Evolutionary conservation across 1,140 invertebrate species (phyloP).

Genomic region (Plodia interpunctella): DNA sequence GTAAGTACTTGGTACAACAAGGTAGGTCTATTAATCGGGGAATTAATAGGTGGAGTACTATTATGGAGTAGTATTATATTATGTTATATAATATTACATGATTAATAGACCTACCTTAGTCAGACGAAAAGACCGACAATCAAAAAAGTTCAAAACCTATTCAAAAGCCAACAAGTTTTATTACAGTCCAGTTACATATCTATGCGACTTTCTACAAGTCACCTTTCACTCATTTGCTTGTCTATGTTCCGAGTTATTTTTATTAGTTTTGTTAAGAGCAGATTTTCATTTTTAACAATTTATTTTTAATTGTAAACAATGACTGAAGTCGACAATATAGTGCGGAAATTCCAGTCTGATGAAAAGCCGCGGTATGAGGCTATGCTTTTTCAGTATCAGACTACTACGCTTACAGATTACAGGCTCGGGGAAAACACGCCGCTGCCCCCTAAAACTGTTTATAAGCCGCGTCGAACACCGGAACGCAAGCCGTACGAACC

Average conservation of each 20-base stretch:
- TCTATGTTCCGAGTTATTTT: background rate
- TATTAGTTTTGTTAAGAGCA: background rate
- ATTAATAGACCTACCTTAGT: too few relatives aligned
- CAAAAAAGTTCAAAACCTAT: too few relatives aligned
- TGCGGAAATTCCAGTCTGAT: background rate
- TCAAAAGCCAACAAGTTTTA: too few relatives aligned
- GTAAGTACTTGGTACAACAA: too few relatives aligned
- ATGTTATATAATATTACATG: too few relatives aligned
- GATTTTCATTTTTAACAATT: slow-evolving; percentile 15
- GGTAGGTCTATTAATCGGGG: too few relatives aligned
- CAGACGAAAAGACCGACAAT: too few relatives aligned
- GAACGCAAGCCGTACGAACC: slow-evolving; percentile 14
- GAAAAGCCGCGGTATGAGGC: slow-evolving; percentile 20
- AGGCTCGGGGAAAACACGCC: slow-evolving; percentile 23
- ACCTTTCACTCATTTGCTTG: too few relatives aligned
- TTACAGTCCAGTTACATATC: background rate
- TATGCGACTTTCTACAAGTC: background rate
- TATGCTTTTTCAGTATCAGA: slow-evolving; percentile 42
- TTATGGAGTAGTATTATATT: too few relatives aligned
- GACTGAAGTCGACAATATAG: background rate
- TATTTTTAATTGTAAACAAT: slow-evolving; percentile 17
- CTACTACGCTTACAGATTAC: slow-evolving; percentile 30
- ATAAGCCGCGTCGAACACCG: slow-evolving; percentile 8
- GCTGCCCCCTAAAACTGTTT: slow-evolving; percentile 23
- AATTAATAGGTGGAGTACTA: too few relatives aligned